Evolutionary conservation across 2,888 invertebrate species (phyloP).

Genomic region (Noctua fimbriata): DNA sequence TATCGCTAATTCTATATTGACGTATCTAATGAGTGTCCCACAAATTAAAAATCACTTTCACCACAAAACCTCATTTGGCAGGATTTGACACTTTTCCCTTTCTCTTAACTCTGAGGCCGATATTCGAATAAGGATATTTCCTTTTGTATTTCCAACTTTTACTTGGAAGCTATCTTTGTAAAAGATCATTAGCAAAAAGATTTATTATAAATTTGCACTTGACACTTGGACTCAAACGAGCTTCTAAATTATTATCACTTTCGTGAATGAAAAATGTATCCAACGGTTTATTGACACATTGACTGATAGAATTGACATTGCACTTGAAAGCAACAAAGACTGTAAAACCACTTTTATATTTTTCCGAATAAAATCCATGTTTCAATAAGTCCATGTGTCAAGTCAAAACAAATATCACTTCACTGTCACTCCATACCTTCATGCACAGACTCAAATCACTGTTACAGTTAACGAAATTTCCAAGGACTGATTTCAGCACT

Average conservation of each 20-base stretch:
- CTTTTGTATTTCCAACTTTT: conserved; percentile 22
- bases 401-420: conserved; percentile 49
- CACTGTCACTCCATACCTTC: conserved; percentile 81
- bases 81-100: conserved; percentile 47
- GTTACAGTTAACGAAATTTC: conserved; percentile 84
- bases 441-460: conserved; percentile 85
- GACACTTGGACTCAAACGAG: conserved; percentile 33
- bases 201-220: conserved; percentile 32
- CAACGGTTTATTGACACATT: conserved; percentile 10
- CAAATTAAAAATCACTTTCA: conserved; percentile 62
- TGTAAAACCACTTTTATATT: background rate
- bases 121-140: conserved; percentile 45
- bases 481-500: conserved; percentile 78
- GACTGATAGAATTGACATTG: background rate
- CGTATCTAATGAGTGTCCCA: conserved; percentile 53
- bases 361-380: conserved; percentile 17
- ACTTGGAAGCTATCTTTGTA: conserved; percentile 7
- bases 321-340: conserved; percentile 22
- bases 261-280: background rate
- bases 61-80: conserved; percentile 40
- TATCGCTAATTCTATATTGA: conserved; percentile 51
- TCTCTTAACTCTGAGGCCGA: conserved; percentile 38
- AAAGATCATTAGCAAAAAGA: background rate
- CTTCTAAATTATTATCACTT: conserved; percentile 7
- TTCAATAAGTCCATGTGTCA: conserved; percentile 36